Evolutionary conservation across 2,888 invertebrate species (phyloP).

Genomic region (Sesamia inferens): DNA sequence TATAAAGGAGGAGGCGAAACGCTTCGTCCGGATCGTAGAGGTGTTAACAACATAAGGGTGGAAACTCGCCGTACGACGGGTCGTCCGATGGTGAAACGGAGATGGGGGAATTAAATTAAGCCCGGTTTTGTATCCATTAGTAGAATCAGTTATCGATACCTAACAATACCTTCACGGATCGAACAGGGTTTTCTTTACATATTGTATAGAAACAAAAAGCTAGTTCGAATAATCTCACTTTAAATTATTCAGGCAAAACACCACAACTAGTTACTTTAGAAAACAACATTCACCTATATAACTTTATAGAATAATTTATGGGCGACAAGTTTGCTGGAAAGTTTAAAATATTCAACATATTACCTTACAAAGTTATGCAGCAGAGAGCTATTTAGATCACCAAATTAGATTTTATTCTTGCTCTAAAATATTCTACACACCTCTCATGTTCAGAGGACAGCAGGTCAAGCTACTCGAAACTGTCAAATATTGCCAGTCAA

Average conservation of each 20-base stretch:
- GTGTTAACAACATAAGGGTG: too few relatives aligned
- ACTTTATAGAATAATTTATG: slow-evolving; percentile 18
- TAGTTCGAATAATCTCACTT: not conserved
- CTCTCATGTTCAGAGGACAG: not conserved
- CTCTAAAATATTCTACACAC: slow-evolving; percentile 22
- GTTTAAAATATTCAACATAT: slow-evolving; percentile 40
- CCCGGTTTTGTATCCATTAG: too few relatives aligned
- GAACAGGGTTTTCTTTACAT: too few relatives aligned
- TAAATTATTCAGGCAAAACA: not conserved
- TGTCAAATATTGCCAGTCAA: too few relatives aligned
- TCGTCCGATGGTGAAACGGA: too few relatives aligned
- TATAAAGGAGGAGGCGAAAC: too few relatives aligned
- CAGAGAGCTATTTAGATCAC: slow-evolving; percentile 3
- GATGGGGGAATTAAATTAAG: too few relatives aligned
- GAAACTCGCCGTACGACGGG: too few relatives aligned
- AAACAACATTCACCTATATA: not conserved
- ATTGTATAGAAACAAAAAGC: too few relatives aligned
- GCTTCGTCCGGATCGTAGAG: too few relatives aligned
- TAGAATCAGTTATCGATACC: too few relatives aligned
- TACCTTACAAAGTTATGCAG: slow-evolving; percentile 30
- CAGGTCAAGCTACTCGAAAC: not conserved
- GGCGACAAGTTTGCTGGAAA: slow-evolving; percentile 27
- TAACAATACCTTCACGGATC: too few relatives aligned
- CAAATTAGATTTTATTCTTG: slow-evolving; percentile 42
- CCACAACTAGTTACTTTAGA: not conserved